A percentile compares a stretch with the other conserved stretches of the same genome.
phyloP scores from a whole-genome alignment of 2,888 invertebrate species.

The Ctena decussata region DNA sequence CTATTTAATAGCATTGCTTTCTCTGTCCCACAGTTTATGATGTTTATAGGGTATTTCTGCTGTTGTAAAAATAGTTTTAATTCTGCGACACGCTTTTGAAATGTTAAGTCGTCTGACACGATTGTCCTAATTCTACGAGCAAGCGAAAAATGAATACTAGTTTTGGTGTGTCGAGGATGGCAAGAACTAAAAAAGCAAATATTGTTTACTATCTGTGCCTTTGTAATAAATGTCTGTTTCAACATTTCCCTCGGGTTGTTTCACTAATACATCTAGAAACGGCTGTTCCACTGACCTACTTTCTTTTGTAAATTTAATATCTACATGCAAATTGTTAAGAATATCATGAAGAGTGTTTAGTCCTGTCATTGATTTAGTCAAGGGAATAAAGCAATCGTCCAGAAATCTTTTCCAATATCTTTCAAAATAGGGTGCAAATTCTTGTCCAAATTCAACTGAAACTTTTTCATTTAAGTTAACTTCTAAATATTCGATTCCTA shows the following conservation, averaged over 20 bases:
- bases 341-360: no score
- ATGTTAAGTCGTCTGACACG: neutral
- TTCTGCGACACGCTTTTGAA: neutral
- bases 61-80: neutral
- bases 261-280: neutral
- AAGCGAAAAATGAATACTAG: neutral
- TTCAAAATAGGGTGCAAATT: neutral
- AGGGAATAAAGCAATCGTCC: neutral
- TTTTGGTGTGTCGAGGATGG: neutral
- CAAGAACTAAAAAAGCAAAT: neutral
- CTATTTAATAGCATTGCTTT: neutral
- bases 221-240: neutral
- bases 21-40: neutral
- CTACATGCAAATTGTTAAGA: neutral
- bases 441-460: neutral
- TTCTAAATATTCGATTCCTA: neutral
- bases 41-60: neutral
- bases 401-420: neutral
- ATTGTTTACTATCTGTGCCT: neutral
- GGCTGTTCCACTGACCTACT: neutral
- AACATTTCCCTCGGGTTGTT: neutral
- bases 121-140: neutral
- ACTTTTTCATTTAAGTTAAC: neutral
- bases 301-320: neutral
- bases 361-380: neutral